A percentile compares a stretch with the other conserved stretches of the same genome.
Evolutionary conservation across 1,140 invertebrate species (phyloP).

Genomic region (Doryteuthis pealeii): DNA sequence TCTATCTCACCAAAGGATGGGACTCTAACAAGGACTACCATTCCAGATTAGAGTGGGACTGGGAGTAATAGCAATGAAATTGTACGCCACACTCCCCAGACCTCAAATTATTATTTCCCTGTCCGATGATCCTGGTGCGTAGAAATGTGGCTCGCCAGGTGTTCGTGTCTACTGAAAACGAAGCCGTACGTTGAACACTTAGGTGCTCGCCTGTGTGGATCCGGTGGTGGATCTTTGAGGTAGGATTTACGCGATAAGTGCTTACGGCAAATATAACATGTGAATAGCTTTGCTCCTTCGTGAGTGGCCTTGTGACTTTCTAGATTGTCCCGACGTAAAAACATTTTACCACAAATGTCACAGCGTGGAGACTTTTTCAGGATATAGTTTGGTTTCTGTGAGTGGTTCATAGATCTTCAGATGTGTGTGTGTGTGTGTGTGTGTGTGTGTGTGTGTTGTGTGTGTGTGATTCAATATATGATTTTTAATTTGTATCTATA

Average conservation of each 20-base stretch:
- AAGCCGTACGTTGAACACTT: conserved; percentile 14
- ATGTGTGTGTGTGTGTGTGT: too few species aligned
- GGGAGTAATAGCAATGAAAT: too few species aligned
- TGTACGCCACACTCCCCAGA: too few species aligned
- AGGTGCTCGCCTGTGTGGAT: conserved; percentile 19
- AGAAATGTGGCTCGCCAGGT: conserved; percentile 51
- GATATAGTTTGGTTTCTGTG: too few species aligned
- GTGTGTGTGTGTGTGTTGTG: too few species aligned
- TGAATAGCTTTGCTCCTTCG: neutral
- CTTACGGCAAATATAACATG: conserved; percentile 24
- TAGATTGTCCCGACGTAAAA: conserved; percentile 16
- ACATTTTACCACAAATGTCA: conserved; percentile 26
- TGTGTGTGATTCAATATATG: too few species aligned
- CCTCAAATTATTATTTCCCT: too few species aligned
- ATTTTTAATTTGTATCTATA: too few species aligned
- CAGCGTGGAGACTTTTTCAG: conserved; percentile 5
- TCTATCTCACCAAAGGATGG: too few species aligned
- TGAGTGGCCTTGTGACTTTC: conserved; percentile 25
- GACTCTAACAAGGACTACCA: too few species aligned
- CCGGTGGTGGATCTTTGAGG: conserved; percentile 17
- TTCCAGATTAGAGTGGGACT: too few species aligned
- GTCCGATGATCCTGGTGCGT: conserved; percentile 31
- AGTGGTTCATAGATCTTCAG: too few species aligned
- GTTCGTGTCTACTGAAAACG: conserved; percentile 15
- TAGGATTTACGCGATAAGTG: conserved; percentile 18